phyloP scores from a whole-genome alignment of 2,888 invertebrate genomes.

The Oegoconia quadripuncta region DNA sequence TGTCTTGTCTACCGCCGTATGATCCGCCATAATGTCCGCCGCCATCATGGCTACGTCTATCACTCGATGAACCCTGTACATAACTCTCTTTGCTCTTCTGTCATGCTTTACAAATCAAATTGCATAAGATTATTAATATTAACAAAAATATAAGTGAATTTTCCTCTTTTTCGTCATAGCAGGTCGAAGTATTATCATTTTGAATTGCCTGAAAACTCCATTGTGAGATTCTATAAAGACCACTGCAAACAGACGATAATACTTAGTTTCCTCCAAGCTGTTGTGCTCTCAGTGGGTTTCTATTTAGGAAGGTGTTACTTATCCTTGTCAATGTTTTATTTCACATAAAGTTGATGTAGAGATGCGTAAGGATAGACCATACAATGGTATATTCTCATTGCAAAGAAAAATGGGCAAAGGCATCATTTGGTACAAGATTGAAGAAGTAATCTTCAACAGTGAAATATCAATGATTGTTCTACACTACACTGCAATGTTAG shows the following conservation, averaged over 20 bases:
- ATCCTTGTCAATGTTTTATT: constrained; percentile 1
- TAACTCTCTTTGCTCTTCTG: constrained; percentile 66
- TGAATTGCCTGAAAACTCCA: constrained; percentile 1
- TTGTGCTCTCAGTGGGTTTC: constrained; percentile 4
- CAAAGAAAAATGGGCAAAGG: not conserved
- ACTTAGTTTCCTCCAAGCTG: constrained; percentile 7
- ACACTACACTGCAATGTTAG: not conserved
- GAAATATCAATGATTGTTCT: not conserved
- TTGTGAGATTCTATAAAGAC: constrained; percentile 1
- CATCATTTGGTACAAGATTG: constrained; percentile 4
- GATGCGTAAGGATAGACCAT: constrained; percentile 10
- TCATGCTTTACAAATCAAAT: constrained; percentile 46
- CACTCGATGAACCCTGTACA: constrained; percentile 77
- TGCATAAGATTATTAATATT: constrained; percentile 36
- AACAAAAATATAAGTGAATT: constrained; percentile 16
- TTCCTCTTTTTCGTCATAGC: constrained; percentile 16
- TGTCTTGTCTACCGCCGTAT: constrained; percentile 77
- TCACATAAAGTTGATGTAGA: not conserved
- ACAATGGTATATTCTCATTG: constrained; percentile 6
- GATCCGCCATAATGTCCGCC: constrained; percentile 77
- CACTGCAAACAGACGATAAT: constrained; percentile 3
- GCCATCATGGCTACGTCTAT: constrained; percentile 79
- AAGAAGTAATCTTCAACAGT: not conserved
- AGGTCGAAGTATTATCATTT: constrained; percentile 5
- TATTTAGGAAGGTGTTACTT: not conserved